A percentile compares a stretch with the other conserved stretches of the same genome.
Conservation (phyloP, 2,113 vertebrate species). For the human region GRCh38 chr4:143947501-143948000, state of each 20-base stretch:
- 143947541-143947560: constrained; percentile 26
- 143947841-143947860: not conserved
- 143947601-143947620: constrained; percentile 38
- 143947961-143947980: not conserved
- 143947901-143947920: not conserved
- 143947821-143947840: not conserved
- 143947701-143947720: not conserved
- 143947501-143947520: constrained; percentile 29
- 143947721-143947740: not conserved
- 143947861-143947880: not conserved
- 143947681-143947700: not conserved
- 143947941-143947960: too few species aligned
- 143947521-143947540: constrained; percentile 37
- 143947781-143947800: not conserved
- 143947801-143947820: not conserved
- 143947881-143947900: not conserved
- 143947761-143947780: not conserved
- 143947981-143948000: not conserved
- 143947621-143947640: not conserved
- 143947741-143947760: not conserved
- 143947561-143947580: constrained; percentile 57
- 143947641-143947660: constrained; percentile 23
- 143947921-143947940: not conserved
- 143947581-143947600: constrained; percentile 23
- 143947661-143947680: not conserved